These are phyloP conservation scores for Hypocryptadius cinnamomeus DNA, from an alignment of 2,113 vertebrate species.

Conservation along the genomic window DNA sequence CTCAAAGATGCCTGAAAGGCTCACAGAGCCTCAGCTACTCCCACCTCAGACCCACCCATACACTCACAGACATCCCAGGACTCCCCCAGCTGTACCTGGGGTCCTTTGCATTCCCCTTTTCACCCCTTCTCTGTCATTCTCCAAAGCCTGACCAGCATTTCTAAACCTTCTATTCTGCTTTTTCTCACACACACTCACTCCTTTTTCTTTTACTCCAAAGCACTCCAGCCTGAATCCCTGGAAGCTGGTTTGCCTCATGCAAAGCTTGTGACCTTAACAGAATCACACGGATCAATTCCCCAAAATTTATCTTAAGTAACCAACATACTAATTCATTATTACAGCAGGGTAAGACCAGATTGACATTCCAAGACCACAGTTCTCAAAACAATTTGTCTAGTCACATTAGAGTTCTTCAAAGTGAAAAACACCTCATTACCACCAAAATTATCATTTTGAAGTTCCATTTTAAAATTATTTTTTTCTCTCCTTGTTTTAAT, in stretches of 20 bases:
- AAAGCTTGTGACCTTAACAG: neutral
- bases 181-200: neutral
- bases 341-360: neutral
- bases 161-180: neutral
- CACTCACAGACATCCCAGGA: neutral
- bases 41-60: neutral
- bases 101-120: neutral
- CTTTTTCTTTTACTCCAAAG: neutral
- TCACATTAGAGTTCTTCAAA: neutral
- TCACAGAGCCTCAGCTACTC: neutral
- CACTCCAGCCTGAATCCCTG: neutral
- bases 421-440: neutral
- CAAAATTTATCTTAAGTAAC: neutral
- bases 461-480: neutral
- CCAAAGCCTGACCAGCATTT: neutral
- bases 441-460: neutral
- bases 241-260: neutral
- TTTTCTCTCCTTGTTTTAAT: neutral
- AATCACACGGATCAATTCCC: neutral
- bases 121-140: neutral
- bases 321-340: neutral
- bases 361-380: neutral
- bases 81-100: neutral
- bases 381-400: neutral
- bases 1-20: neutral